A percentile compares a stretch with the other conserved stretches of the same genome.
These are phyloP conservation scores for Magallana gigas DNA, from an alignment of 1,140 invertebrate genomes.

Conservation along the genomic window DNA sequence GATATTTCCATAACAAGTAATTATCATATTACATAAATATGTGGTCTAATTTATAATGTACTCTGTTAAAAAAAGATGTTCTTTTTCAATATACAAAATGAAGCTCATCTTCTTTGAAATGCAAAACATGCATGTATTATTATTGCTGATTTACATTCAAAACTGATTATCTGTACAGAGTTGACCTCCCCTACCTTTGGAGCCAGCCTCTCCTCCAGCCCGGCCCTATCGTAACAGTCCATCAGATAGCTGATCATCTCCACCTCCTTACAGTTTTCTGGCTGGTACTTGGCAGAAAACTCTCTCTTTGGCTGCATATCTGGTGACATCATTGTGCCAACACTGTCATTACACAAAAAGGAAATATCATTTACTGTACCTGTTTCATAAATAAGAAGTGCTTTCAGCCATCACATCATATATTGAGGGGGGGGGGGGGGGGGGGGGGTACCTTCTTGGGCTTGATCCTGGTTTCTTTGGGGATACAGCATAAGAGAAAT, in stretches of 20 bases:
- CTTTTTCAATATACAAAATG: too few relatives aligned
- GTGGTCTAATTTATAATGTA: too few relatives aligned
- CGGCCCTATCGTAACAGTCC: slow-evolving; percentile 77
- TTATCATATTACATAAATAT: too few relatives aligned
- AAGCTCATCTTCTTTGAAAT: too few relatives aligned
- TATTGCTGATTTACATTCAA: too few relatives aligned
- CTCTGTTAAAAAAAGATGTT: too few relatives aligned
- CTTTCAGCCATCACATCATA: too few relatives aligned
- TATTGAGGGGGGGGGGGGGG: too few relatives aligned
- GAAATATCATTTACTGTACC: background rate
- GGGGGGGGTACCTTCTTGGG: slow-evolving; percentile 57
- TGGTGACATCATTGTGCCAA: slow-evolving; percentile 49
- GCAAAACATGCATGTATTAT: background rate
- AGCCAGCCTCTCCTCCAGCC: slow-evolving; percentile 75
- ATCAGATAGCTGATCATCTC: slow-evolving; percentile 77
- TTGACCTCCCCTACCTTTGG: slow-evolving; percentile 83
- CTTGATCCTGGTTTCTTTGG: slow-evolving; percentile 66
- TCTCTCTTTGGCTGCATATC: slow-evolving; percentile 64
- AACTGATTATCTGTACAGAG: too few relatives aligned
- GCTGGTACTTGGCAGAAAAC: slow-evolving; percentile 66
- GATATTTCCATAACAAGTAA: too few relatives aligned
- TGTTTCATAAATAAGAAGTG: too few relatives aligned
- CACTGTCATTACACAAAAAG: background rate
- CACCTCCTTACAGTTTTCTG: slow-evolving; percentile 71
- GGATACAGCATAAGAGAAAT: slow-evolving; percentile 54